These are phyloP conservation scores for Carollia perspicillata DNA, from an alignment of 2,113 vertebrate species.

Conservation along the genomic window DNA sequence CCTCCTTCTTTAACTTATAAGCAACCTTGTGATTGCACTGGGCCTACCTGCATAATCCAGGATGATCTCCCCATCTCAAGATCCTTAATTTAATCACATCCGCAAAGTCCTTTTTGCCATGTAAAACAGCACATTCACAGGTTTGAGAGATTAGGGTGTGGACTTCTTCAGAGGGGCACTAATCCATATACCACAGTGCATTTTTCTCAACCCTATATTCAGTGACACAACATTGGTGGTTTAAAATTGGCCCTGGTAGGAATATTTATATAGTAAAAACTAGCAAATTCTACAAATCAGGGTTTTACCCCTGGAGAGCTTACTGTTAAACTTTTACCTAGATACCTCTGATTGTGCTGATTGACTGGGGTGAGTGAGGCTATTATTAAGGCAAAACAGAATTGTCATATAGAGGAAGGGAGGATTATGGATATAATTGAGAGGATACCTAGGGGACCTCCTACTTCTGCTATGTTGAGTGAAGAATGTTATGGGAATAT, in stretches of 20 bases:
- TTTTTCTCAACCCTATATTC: constrained; percentile 17
- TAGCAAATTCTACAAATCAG: not conserved
- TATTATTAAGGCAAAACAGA: constrained; percentile 24
- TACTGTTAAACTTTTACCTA: not conserved
- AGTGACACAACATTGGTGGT: not conserved
- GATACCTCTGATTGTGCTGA: not conserved
- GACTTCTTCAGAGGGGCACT: not conserved
- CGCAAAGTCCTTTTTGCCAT: not conserved
- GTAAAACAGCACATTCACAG: not conserved
- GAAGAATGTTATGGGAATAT: not conserved
- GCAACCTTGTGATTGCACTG: not conserved
- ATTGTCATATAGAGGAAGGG: not conserved
- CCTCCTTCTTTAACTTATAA: not conserved
- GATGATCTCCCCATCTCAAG: not conserved
- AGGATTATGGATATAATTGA: not conserved
- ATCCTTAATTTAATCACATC: constrained; percentile 14
- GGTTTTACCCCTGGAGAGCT: not conserved
- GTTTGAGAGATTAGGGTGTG: not conserved
- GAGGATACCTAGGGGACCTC: not conserved
- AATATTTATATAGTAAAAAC: not conserved
- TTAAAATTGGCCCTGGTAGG: not conserved
- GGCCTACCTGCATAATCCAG: not conserved
- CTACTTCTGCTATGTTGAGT: not conserved
- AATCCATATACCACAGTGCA: not conserved
- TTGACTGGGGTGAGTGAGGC: not conserved